Evolutionary conservation across 2,797 vertebrate species (phyloP), one percentile per base, ranked within the genome.

Genomic region (Nyctalus aviator): DNA sequence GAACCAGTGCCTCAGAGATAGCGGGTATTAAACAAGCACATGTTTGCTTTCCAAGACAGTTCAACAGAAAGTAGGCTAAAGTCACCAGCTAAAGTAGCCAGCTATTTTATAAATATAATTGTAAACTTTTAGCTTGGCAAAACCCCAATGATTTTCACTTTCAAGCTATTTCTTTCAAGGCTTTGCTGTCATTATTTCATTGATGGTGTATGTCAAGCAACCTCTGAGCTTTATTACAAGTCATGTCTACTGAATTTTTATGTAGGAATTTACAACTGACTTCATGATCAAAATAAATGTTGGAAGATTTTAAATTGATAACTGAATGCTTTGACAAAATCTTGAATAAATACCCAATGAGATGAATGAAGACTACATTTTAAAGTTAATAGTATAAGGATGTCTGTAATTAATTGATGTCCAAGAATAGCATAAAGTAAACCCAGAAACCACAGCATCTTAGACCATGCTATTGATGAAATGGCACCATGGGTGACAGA

Each of bases 251-350:
- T 84, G 55, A 57, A 35, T 71, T 93, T 35, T 79, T 75, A 57
- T 17, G 1, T 41, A 84, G 23, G n/a, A 48, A 88, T 77, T 91
- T 77, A 72, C 11, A 88, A 48, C 8, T 46, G 73, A 81, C 6
- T 35, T 10, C 6, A 18, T 78, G 8, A 75, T 37, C 14, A 93
- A 85, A 92, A 72, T 75, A 30, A n/a, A 21, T 27, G 10, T 48
- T 90, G 55, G 46, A 85, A 53, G 59, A 72, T 78, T 88, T 90
- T 64, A 32, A 96, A 79, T 50, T 78, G 44, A 41, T 48, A 84
- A 69, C 0, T 35, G 44, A 55, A 21, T 79, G 15, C 48, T 73
- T 85, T 84, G 37, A 92, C 17, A 90, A 85, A 92, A 37, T 71
- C 14, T 9, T 48, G 18, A 90, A 66, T 82, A 72, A 88, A 93